Evolutionary conservation across 2,113 vertebrate species (phyloP), one percentile per base, ranked within the genome.

Genomic region (Urocitellus parryii): DNA sequence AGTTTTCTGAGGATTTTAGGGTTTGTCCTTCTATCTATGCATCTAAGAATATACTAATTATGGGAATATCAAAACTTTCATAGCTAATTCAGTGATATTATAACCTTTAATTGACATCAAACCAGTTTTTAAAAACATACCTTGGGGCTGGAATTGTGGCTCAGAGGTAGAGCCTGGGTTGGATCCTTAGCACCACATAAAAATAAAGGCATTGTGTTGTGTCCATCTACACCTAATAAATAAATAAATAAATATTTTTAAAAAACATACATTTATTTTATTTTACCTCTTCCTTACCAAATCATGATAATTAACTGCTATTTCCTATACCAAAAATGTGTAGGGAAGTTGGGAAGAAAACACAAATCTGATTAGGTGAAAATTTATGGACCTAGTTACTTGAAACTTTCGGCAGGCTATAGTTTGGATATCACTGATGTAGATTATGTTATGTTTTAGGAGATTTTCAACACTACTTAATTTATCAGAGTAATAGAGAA

Each of bases 401-500:
- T 94, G 17, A 70, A 96, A 91, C 17, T 81, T 93, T 68, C 45
- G 16, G 58, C 42, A 77, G 70, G 45, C 42, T 88, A 12, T n/a
- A 16, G 42, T 91, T 63, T 74, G 45, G 32, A 74, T 22, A 65
- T 94, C 65, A 88, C 20, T 79, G 45, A 72, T n/a, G 1, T 65
- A 68, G 39, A 70, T 37, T 45, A 86, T 56, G 25, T 94, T 25
- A 32, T 65, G 18, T 93, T 95, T 91, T 51, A 74, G 42, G 72
- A 88, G 65, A 97, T 72, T 86, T 63, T 42, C 32, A 96, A 45
- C 72, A 56, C 39, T 51, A 65, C 18, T 80, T 14, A 81, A 70
- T 56, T 88, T 94, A 88, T 95, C 84, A 91, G 91, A 88, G 39
- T 84, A 79, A 86, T 22, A 81, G 29, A 37, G 48, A 95, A 90